Evolutionary conservation across 1,140 invertebrate genomes (phyloP).

Genomic region (Bombyx mandarina): DNA sequence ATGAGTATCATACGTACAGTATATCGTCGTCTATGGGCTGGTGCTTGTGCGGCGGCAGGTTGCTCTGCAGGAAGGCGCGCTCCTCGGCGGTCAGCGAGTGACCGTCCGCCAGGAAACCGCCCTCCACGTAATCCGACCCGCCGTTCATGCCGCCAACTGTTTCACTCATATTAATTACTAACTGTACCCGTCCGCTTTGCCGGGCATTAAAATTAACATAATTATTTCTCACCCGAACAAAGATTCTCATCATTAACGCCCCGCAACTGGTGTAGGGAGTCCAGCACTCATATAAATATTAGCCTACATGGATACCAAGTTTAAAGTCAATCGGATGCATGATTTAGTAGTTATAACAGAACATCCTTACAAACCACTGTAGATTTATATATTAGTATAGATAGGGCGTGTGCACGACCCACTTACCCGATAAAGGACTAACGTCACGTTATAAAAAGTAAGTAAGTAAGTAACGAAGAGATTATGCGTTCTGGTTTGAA

Average conservation of each 20-base stretch:
- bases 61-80: conserved; percentile 62
- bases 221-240: background rate
- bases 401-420: no score
- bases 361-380: no score
- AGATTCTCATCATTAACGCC: no score
- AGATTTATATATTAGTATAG: no score
- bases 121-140: conserved; percentile 22
- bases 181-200: background rate
- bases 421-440: no score
- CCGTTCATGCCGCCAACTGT: conserved; percentile 17
- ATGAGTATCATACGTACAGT: conserved; percentile 30
- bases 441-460: no score
- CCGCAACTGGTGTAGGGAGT: background rate
- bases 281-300: no score
- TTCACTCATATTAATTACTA: background rate
- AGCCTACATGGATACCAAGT: no score
- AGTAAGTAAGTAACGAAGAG: no score
- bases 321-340: no score
- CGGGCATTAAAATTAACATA: background rate
- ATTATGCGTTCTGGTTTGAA: no score
- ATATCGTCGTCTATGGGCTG: conserved; percentile 49
- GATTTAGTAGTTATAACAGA: no score
- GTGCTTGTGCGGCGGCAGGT: conserved; percentile 44
- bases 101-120: conserved; percentile 64
- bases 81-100: conserved; percentile 63